A percentile compares a stretch with the other conserved stretches of the same genome.
These are phyloP conservation scores for Cavia porcellus DNA, from an alignment of 2,113 vertebrate genomes.

Conservation along the genomic window DNA sequence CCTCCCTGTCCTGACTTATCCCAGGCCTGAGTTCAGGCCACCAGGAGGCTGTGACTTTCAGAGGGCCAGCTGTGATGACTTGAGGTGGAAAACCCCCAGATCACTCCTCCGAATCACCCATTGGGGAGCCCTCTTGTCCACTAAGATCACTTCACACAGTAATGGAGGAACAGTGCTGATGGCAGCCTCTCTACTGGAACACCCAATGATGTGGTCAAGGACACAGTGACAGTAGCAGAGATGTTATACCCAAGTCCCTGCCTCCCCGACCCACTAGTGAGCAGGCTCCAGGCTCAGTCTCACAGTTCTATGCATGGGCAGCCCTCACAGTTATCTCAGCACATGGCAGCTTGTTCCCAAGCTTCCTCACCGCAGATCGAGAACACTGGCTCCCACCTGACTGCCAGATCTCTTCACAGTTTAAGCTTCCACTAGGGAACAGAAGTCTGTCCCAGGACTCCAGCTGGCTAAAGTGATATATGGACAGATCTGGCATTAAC, in stretches of 20 bases:
- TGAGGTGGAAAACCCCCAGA: background rate
- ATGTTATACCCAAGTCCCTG: background rate
- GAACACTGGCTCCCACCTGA: background rate
- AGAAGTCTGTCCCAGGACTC: background rate
- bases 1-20: constrained; percentile 56
- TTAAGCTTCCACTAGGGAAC: background rate
- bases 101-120: background rate
- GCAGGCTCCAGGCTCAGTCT: background rate
- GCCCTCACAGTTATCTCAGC: background rate
- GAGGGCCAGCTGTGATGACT: background rate
- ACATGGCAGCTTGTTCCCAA: background rate
- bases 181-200: too few species aligned
- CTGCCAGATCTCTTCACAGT: background rate
- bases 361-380: background rate
- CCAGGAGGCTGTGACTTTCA: constrained; percentile 25
- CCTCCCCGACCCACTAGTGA: background rate
- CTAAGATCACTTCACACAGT: background rate
- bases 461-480: background rate
- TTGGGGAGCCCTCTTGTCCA: background rate
- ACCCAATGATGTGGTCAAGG: background rate
- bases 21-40: constrained; percentile 60
- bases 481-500: background rate
- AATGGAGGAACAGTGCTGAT: rapidly evolving
- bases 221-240: background rate
- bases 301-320: too few species aligned